Evolutionary conservation across 1,140 invertebrate species (phyloP).

Genomic region (Mactra quadrangularis): DNA sequence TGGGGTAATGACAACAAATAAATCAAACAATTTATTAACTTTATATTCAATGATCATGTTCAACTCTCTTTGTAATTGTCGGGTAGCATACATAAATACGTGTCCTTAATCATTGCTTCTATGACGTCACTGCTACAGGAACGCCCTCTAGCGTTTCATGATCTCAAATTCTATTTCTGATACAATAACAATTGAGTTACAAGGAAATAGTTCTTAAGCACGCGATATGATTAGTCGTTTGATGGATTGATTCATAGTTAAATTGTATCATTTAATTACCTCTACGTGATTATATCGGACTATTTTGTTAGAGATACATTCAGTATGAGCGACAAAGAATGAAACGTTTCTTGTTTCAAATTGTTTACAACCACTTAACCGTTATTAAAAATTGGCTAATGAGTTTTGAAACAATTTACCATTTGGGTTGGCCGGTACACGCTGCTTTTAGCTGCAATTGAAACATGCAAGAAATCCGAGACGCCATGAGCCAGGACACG

Average conservation of each 20-base stretch:
- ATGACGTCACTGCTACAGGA: too few species aligned
- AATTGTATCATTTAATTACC: constrained; percentile 15
- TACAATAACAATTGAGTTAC: constrained; percentile 14
- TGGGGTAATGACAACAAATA: too few species aligned
- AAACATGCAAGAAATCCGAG: constrained; percentile 14
- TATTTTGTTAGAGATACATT: constrained; percentile 45
- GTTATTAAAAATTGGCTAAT: constrained; percentile 32
- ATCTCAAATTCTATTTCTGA: constrained; percentile 3
- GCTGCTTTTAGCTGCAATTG: neutral
- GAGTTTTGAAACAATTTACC: constrained; percentile 18
- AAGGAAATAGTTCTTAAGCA: constrained; percentile 2
- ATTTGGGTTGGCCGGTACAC: constrained; percentile 3
- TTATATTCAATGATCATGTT: too few species aligned
- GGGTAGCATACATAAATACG: too few species aligned
- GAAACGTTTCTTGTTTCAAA: constrained; percentile 21
- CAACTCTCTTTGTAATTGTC: too few species aligned
- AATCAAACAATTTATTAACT: too few species aligned
- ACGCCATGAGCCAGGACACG: neutral
- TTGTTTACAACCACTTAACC: constrained; percentile 45
- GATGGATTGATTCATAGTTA: constrained; percentile 18
- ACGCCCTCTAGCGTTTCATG: neutral
- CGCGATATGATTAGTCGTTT: constrained; percentile 36
- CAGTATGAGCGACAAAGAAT: constrained; percentile 10
- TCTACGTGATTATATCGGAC: constrained; percentile 4
- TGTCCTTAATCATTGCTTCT: too few species aligned